Base-by-base conservation (phyloP, 2,888 invertebrate genomes). In the Cepaea hortensis region DNA sequence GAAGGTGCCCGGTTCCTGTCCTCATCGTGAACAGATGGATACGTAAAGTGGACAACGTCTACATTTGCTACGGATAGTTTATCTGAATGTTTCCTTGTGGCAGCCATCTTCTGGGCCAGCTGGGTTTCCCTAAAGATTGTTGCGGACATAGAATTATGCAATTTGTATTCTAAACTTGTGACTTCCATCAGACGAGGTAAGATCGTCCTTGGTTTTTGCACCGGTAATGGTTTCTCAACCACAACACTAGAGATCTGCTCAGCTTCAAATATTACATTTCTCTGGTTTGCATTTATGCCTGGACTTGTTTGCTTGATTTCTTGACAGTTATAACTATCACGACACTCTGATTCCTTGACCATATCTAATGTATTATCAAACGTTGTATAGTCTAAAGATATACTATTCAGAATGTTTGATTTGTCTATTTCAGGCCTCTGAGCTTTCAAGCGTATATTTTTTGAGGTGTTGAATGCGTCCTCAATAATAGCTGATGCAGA, bases 41-140 rank as follows among this genome's bases (percentile, higher is more conserved):
- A 20, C 3, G 20, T 5, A 35, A 82, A 55, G 35, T 75, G 75
- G 13, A 83, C 62, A 23, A 73, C 23, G 23, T 83, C 83, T 11
- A 83, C 55, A 15, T 75, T 61, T 3, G 61, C 62, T 0, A 35
- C 18, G 0, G 83, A 23, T 3, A 72, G 48, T 11, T 72, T 72
- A 20, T n/a, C 61, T 0, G 55, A 61, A 3, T 11, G 6, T 7
- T 72, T 46, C n/a, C 9, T 48, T 2, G n/a, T 46, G 6, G 1
- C 20, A 23, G 61, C 35, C 23, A 48, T 23, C 50, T 61, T 73
- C 35, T 75, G 73, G 7, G 75, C 61, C 9, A 65, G 20, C 68
- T 84, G 84, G 1, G 76, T 65, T 46, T 84, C 84, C 55, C 84
- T 23, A n/a, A 76, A 75, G 20, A 84, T 84, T 11, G 84, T 76